Evolutionary conservation across 2,113 vertebrate genomes (phyloP), one percentile per base, ranked within the genome.

Genomic region (Todiramphus saurophagus): DNA sequence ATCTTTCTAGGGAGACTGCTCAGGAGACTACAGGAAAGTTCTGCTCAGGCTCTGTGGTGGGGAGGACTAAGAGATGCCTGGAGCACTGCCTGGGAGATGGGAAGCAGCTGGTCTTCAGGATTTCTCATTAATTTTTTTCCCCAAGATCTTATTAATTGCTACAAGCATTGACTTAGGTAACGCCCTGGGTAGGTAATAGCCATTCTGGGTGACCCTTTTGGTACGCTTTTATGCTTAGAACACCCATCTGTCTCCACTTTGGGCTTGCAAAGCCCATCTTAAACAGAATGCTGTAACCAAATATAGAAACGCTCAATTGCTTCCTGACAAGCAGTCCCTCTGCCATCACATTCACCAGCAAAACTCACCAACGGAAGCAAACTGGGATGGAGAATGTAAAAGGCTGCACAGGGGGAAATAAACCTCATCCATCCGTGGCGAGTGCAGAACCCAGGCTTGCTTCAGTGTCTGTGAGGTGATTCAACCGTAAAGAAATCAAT

Each of bases 1-100:
- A 53, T 66, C 79, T 92, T 75, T 23, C 76, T 16, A 99, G 99
- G 99, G 99, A 62, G 99, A 99, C 95, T 99, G 98, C 48, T 99
- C 99, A 3, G 99, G 99, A 30, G 99, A 99, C 97, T 99, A 99
- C 80, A 98, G 98, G 86, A 99, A 99, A 86, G 98, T 99, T 74
- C 98, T 99, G 78, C 98, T 99, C 88, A 96, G 98, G 51, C 98
- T 99, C 62, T 99, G 99, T 79, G 99, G 99, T 67, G 98, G 98
- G 58, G 99, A 99, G 76, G 98, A 98, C 81, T 98, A 96, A 96
- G 87, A 53, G 50, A 23, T 39, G 33, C 66, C 73, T 46, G 51
- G 2, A 37, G 9, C 13, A 16, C n/a, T 64, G 60, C 37, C 78
- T 67, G 59, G 76, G 64, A 39, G 51, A 63, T 46, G 68, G 85